Evolutionary conservation across 2,888 invertebrate species (phyloP).

Genomic region (Myathropa florea): DNA sequence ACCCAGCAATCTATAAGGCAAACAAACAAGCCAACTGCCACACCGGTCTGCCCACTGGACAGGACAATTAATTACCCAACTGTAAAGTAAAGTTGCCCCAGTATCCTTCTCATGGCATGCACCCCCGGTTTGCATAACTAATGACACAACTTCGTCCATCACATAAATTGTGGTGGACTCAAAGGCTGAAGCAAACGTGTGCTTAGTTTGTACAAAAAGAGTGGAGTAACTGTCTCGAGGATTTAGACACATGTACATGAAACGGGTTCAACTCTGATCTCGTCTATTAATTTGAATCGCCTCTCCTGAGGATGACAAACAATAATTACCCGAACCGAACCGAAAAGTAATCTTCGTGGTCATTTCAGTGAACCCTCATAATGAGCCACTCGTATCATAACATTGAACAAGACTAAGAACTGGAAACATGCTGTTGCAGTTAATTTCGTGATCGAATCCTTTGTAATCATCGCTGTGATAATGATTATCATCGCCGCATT

Average conservation of each 20-base stretch:
- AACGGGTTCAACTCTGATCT: conserved; percentile 50
- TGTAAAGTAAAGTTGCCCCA: conserved; percentile 56
- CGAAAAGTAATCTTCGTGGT: conserved; percentile 66
- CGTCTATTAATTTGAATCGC: conserved; percentile 67
- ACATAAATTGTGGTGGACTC: conserved; percentile 79
- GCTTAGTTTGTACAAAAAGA: conserved; percentile 20
- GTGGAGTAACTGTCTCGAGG: conserved; percentile 14
- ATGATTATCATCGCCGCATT: conserved; percentile 72
- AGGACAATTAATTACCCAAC: conserved; percentile 68
- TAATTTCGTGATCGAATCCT: conserved; percentile 74
- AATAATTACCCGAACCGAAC: conserved; percentile 53
- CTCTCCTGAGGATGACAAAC: conserved; percentile 67
- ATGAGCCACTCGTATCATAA: conserved; percentile 67
- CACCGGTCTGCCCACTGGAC: conserved; percentile 65
- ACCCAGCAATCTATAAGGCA: conserved; percentile 65
- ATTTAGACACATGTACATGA: not conserved
- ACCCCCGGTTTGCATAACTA: conserved; percentile 63
- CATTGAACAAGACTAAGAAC: conserved; percentile 52
- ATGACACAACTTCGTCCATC: conserved; percentile 77
- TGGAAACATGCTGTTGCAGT: conserved; percentile 70
- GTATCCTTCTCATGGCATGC: conserved; percentile 42
- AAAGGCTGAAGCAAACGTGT: conserved; percentile 11
- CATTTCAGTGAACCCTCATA: conserved; percentile 56
- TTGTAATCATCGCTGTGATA: conserved; percentile 76
- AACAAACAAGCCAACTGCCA: conserved; percentile 63